Evolutionary conservation across 2,797 vertebrate species (phyloP).

Genomic region (Phoeniculus purpureus): DNA sequence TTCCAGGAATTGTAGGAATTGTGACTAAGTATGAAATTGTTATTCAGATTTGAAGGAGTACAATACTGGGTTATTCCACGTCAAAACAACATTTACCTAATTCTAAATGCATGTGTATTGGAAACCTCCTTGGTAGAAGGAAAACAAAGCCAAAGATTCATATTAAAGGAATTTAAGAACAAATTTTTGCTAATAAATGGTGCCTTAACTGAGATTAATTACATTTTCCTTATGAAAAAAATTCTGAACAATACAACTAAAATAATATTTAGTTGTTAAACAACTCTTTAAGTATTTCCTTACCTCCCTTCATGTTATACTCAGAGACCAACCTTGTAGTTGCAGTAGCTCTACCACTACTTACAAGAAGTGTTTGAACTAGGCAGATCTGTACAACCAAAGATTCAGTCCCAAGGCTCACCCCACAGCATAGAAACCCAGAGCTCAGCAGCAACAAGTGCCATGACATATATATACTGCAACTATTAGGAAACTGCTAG

Average conservation of each 20-base stretch:
- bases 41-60: neutral
- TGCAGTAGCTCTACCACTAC: neutral
- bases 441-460: neutral
- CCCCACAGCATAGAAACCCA: fast-evolving
- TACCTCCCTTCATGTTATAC: neutral
- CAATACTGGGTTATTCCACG: neutral
- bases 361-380: neutral
- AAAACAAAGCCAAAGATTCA: neutral
- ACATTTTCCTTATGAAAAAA: neutral
- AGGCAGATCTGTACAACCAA: neutral
- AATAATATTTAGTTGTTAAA: neutral
- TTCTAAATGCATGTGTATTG: neutral
- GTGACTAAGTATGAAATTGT: neutral
- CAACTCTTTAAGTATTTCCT: neutral
- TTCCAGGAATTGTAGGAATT: constrained; percentile 22
- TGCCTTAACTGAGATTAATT: neutral
- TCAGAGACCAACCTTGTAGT: neutral
- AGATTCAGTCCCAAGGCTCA: neutral
- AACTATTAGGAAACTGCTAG: neutral
- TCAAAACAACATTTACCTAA: neutral
- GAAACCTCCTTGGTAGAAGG: neutral
- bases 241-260: neutral
- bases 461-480: neutral
- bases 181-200: neutral
- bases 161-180: neutral